Base-by-base conservation (phyloP, 2,888 invertebrate genomes). In the Leptogaster cylindrica region DNA sequence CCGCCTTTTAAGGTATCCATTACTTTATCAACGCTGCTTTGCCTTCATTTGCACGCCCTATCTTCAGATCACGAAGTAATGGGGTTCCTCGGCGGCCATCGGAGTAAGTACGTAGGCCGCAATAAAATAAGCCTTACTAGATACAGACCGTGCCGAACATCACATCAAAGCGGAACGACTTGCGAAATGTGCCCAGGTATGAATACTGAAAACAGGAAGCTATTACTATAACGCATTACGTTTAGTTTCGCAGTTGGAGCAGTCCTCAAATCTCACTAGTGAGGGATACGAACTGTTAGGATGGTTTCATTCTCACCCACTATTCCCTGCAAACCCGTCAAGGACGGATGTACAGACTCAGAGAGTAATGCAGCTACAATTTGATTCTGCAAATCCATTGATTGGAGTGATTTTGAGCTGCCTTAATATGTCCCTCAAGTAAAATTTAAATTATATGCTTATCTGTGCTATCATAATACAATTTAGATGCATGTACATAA, bases 271-370 rank as follows among this genome's bases (percentile, higher is more conserved):
- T 27, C 83, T 91, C 23, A 79, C 80, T 3, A 69, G 75, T 8
- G 76, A 76, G 14, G 85, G 85, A 2, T 76, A 81, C 72, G 76
- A 80, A 16, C 84, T 88, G 65, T 83, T 87, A 67, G 90, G 89
- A 20, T 91, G 91, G 91, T 90, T 89, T 80, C 91, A 91, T 83
- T 90, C 90, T 25, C 91, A 91, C 82, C 90, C 91, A 1, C 80
- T 82, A 20, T 91, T 90, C 81, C 83, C 86, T 2, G 85, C 89
- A 0, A 84, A 87, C 75, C 91, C 91, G 0, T 90, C 90, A 0
- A 82, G 85, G 14, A 85, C 84, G 73, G 91, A 91, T 80, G 82
- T 91, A 70, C 83, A 83, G 74, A 86, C 88, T 33, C 90, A 90
- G 79, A 81, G 83, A 28, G 83, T 84, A 65, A 83, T 87, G 74